Conservation (phyloP, 1,140 invertebrate species). For the Myzus persicae region DNA sequence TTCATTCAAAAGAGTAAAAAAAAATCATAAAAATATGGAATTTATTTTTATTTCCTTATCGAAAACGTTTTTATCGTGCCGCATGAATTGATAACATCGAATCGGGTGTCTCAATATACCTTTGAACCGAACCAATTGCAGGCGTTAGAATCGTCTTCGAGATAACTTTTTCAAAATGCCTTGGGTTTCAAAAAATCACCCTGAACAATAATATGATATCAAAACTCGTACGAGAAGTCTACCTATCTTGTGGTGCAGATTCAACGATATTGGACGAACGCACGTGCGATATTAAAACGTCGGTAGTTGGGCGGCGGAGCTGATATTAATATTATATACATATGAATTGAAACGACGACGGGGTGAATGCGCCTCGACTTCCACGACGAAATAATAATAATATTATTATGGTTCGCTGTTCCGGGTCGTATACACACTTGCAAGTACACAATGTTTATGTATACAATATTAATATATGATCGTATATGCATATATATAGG, state of each 20-base stretch:
- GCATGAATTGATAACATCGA: too few species aligned
- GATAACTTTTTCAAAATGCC: too few species aligned
- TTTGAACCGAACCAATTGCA: too few species aligned
- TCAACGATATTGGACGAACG: neutral
- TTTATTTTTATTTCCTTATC: too few species aligned
- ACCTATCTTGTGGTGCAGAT: neutral
- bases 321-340: conserved; percentile 1
- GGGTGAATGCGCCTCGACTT: neutral
- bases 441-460: neutral
- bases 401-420: neutral
- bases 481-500: neutral
- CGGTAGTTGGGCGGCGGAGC: neutral
- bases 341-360: neutral
- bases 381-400: too few species aligned
- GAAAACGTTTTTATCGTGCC: too few species aligned
- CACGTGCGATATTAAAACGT: neutral
- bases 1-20: too few species aligned
- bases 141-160: too few species aligned
- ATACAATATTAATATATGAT: neutral
- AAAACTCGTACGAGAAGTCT: neutral
- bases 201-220: neutral
- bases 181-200: neutral
- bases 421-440: neutral
- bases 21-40: too few species aligned
- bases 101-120: too few species aligned